A percentile compares a stretch with the other conserved stretches of the same genome.
Conservation (phyloP, 2,888 invertebrate genomes). For the Zhuqinia jingwanae region DNA sequence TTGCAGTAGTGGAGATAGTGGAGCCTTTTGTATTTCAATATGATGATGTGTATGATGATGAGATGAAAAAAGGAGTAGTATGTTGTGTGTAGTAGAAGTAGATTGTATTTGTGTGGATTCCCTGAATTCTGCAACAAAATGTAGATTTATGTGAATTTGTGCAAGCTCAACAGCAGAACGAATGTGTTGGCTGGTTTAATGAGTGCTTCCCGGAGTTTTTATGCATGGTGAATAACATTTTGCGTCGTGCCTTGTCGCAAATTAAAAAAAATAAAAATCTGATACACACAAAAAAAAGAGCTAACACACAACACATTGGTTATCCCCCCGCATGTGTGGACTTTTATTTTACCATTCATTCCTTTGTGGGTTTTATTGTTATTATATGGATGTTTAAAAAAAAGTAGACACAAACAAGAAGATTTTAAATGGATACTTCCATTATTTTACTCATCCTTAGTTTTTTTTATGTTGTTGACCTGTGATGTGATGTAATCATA, state of each 20-base stretch:
- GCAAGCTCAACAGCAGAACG: slow-evolving; percentile 35
- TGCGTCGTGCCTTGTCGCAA: neutral
- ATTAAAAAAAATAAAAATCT: neutral
- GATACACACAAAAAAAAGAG: slow-evolving; percentile 2
- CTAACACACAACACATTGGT: slow-evolving; percentile 24
- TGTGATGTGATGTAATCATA: too few relatives aligned
- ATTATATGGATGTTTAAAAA: too few relatives aligned
- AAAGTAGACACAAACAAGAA: slow-evolving; percentile 11
- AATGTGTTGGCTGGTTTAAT: slow-evolving; percentile 59
- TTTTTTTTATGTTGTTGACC: neutral
- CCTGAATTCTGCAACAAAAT: slow-evolving; percentile 57
- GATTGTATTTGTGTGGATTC: slow-evolving; percentile 64
- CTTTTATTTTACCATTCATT: too few relatives aligned
- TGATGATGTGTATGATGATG: too few relatives aligned
- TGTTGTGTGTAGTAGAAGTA: too few relatives aligned
- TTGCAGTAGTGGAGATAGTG: neutral
- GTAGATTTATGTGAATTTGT: slow-evolving; percentile 62
- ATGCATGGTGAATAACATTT: slow-evolving; percentile 51
- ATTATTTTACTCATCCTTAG: slow-evolving; percentile 14
- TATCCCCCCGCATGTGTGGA: neutral
- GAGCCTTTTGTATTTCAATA: too few relatives aligned
- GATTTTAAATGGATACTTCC: slow-evolving; percentile 13
- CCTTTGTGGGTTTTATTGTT: slow-evolving; percentile 32
- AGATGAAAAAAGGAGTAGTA: too few relatives aligned
- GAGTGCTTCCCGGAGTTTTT: slow-evolving; percentile 66